Conservation (phyloP, 2,113 vertebrate genomes). For the Sander lucioperca region DNA sequence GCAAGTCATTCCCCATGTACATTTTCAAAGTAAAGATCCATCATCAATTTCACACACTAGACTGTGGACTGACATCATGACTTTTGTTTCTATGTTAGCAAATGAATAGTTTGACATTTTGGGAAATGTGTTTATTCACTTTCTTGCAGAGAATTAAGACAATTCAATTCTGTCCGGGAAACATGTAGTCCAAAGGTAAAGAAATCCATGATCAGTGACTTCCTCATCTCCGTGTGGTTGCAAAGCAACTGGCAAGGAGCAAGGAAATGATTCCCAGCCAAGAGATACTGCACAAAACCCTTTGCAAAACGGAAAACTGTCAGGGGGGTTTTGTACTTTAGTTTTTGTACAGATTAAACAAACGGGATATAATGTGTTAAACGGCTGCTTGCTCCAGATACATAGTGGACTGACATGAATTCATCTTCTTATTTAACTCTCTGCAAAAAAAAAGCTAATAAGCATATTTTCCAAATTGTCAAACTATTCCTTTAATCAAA, state of each 20-base stretch:
- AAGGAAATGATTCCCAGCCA: not conserved
- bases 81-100: not conserved
- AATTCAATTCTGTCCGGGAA: not conserved
- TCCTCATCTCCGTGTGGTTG: not conserved
- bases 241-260: not conserved
- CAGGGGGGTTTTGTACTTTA: no score
- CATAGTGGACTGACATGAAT: not conserved
- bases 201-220: not conserved
- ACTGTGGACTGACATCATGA: not conserved
- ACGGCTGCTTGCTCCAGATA: not conserved
- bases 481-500: not conserved
- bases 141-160: not conserved
- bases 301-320: no score
- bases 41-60: not conserved
- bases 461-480: not conserved
- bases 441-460: not conserved
- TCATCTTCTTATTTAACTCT: not conserved
- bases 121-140: not conserved
- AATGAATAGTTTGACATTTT: not conserved
- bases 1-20: not conserved
- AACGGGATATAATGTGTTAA: not conserved
- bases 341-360: not conserved
- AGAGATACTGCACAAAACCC: not conserved
- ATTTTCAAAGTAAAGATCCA: not conserved
- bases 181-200: not conserved